phyloP scores from a whole-genome alignment of 1,140 invertebrate genomes.

The Cyphomyrmex costatus region DNA sequence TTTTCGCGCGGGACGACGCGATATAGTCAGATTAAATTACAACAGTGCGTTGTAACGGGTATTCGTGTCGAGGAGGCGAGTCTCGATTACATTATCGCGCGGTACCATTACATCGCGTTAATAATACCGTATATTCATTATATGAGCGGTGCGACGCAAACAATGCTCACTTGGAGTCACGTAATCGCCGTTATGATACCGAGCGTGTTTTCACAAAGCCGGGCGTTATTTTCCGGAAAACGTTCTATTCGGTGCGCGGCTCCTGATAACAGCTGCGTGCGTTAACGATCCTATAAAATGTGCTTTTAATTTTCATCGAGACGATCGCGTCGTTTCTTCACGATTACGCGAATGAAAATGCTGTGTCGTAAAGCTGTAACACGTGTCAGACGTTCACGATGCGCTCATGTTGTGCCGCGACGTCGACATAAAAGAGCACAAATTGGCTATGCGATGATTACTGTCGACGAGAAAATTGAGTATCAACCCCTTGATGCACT shows the following conservation, averaged over 20 bases:
- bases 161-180: slow-evolving; percentile 62
- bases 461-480: slow-evolving; percentile 8
- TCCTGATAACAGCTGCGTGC: background rate
- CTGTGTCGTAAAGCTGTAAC: slow-evolving; percentile 32
- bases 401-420: background rate
- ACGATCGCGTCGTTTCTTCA: background rate
- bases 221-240: slow-evolving; percentile 20
- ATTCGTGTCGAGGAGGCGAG: slow-evolving; percentile 54
- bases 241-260: background rate
- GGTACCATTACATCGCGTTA: slow-evolving; percentile 59
- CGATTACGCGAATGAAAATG: background rate
- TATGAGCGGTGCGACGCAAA: slow-evolving; percentile 37
- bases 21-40: slow-evolving; percentile 68
- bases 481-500: slow-evolving; percentile 1
- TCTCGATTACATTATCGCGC: slow-evolving; percentile 64
- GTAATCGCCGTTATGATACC: slow-evolving; percentile 40
- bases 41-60: slow-evolving; percentile 40
- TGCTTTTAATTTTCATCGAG: slow-evolving; percentile 31
- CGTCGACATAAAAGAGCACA: slow-evolving; percentile 8
- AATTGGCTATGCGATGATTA: slow-evolving; percentile 21
- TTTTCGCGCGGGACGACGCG: background rate
- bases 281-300: slow-evolving; percentile 40
- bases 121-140: slow-evolving; percentile 62
- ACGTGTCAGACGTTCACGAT: background rate
- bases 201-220: slow-evolving; percentile 20